Conservation (phyloP, 2,113 vertebrate genomes). For the Anser brachyrhynchus region DNA sequence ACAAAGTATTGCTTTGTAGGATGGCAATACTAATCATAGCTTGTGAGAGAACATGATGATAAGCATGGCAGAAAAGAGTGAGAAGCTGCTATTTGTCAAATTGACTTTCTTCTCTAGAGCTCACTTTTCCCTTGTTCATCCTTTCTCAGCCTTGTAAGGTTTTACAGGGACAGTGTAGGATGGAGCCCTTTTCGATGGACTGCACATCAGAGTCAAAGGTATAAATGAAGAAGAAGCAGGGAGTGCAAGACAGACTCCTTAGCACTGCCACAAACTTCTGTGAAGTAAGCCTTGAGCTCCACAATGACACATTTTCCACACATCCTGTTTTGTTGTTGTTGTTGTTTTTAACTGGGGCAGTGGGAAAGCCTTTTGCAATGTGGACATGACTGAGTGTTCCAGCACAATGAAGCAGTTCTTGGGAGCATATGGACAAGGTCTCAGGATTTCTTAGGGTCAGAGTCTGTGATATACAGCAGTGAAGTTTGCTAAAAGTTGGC, state of each 20-base stretch:
- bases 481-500: constrained; percentile 12
- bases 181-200: neutral
- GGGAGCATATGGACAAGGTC: neutral
- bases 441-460: neutral
- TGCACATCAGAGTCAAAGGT: neutral
- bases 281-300: neutral
- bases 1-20: neutral
- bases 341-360: neutral
- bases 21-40: neutral
- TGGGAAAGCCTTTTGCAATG: neutral
- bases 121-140: neutral
- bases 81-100: neutral
- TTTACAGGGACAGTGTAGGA: neutral
- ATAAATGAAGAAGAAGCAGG: neutral
- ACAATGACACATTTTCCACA: neutral
- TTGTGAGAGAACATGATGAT: neutral
- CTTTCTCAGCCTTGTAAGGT: neutral
- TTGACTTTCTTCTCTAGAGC: neutral
- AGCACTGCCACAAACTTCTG: neutral
- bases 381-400: neutral
- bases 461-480: neutral
- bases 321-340: neutral
- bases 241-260: neutral
- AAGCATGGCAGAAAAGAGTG: neutral
- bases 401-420: neutral